Base-by-base conservation (phyloP, 2,888 invertebrate species). In the Lobophora halterata region DNA sequence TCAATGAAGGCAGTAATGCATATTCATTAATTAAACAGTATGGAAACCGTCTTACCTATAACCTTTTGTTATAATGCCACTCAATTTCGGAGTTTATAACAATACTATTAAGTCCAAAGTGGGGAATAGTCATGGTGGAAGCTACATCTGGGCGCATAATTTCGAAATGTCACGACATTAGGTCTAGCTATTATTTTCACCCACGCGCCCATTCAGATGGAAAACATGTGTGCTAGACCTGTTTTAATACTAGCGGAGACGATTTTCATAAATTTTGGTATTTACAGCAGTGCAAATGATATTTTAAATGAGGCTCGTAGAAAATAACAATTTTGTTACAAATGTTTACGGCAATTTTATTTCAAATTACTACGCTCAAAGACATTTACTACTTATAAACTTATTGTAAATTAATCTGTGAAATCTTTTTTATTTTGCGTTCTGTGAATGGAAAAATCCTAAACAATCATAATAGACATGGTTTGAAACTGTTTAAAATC, bases 81-180 rank as follows among this genome's bases (percentile, higher is more conserved):
- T 32, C 12, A 29, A 49, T 36, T 26, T 18, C 18, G 16, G 19
- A 34, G 29, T 36, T 21, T 49, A 44, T 13, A 3, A 8, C 5
- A 13, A 12, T 21, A 13, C 7, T 1, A 16, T 27, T 27, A 36
- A 30, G 40, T 33, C 23, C 24, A 23, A 32, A 34, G 6, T 43
- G 28, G 31, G 10, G 29, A 32, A 16, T 26, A 17, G 13, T 11
- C 19, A 16, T 35, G 25, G 26, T 28, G 3, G 20, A 29, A 37
- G 28, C 23, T 43, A 29, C 34, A 26, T 41, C 43, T 55, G 48
- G 42, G 51, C 55, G 47, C 55, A 61, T 56, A 56, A 61, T 82
- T 79, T 74, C 65, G 68, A 75, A 82, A 83, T 79, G 79, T 78
- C 80, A 74, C 65, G 67, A 65, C 62, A 58, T 65, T 65, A 57